Base-by-base conservation (phyloP, 1,140 invertebrate species). In the Drosophila seguyi region DNA sequence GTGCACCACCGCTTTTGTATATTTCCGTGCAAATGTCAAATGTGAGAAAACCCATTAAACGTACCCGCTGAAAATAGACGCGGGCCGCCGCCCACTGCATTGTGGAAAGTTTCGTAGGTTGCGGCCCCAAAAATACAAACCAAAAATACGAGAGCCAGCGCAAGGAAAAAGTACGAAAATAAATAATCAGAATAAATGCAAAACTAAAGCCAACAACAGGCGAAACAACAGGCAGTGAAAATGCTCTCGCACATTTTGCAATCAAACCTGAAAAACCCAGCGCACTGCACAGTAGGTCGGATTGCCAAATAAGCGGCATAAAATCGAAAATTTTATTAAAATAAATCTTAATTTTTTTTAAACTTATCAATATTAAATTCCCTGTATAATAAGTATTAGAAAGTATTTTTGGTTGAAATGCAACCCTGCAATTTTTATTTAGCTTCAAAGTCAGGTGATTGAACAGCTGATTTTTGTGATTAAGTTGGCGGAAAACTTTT, bases 101-200 rank as follows among this genome's bases (percentile, higher is more conserved):
- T 73, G 84, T 61, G 75, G 59, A 75, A 71, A 75, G 68, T 87
- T 75, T 81, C 83, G 81, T 85, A 79, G 77, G 81, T 55, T 81
- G 82, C 29, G 34, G 59, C 58, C 81, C 45, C 79, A 77, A 84
- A 84, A 55, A 79, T 62, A 59, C 52, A 80, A 67, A 52, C 20
- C 60, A 36, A 86, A 78, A 74, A 63, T 59, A 74, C 50, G 62
- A 41, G 50, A 56, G 31, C 8, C 11, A 57, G 66, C 44, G 48
- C 41, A 41, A 47, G 27, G 48, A 38, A 65, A 60, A 68, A 52
- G 47, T 60, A 48, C 56, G 61, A 76, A 76, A 65, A 76, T 76
- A 77, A 77, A 77, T 77, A 77, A 77, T 77, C 75, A 66, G 73
- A 67, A 77, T 68, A 56, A 68, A 67, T 47, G 72, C 52, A 76